Evolutionary conservation across 2,888 invertebrate species (phyloP).

Genomic region (Dioctria linearis): DNA sequence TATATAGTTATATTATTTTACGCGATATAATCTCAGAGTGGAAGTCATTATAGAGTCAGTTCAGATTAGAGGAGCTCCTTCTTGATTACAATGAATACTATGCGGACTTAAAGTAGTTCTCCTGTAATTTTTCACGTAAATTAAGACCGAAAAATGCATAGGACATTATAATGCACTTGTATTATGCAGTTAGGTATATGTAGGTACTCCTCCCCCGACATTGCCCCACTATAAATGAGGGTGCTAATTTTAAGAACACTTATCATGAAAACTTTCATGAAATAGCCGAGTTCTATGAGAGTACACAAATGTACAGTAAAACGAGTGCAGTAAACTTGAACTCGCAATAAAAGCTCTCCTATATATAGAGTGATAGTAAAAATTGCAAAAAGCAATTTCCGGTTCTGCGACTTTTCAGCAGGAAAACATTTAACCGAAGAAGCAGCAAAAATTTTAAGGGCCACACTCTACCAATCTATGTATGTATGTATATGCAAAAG

Average conservation of each 20-base stretch:
- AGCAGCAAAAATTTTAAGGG: slow-evolving; percentile 1
- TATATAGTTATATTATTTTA: too few relatives aligned
- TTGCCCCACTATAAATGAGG: slow-evolving; percentile 12
- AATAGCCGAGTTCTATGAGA: not conserved
- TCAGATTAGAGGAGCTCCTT: too few relatives aligned
- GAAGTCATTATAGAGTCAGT: too few relatives aligned
- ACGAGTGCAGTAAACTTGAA: slow-evolving; percentile 14
- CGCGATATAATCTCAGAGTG: too few relatives aligned
- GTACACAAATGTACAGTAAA: not conserved
- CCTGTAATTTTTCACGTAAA: slow-evolving; percentile 5
- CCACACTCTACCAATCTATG: not conserved
- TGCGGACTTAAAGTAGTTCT: not conserved
- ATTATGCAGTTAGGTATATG: not conserved
- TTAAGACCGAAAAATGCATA: slow-evolving; percentile 30
- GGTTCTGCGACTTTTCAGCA: slow-evolving; percentile 31
- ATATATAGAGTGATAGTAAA: slow-evolving; percentile 16
- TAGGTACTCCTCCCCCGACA: too few relatives aligned
- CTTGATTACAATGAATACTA: too few relatives aligned
- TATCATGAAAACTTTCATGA: slow-evolving; percentile 14
- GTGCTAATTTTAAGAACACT: slow-evolving; percentile 39
- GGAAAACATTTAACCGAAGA: not conserved
- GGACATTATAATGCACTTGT: not conserved
- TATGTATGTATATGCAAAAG: too few relatives aligned
- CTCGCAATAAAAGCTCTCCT: not conserved
- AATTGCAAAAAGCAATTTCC: slow-evolving; percentile 43